Percentiles rank a stretch among this genome's conserved stretches.
These are phyloP conservation scores for Deroplatys truncata DNA, from an alignment of 2,888 invertebrate genomes.

Conservation along the genomic window DNA sequence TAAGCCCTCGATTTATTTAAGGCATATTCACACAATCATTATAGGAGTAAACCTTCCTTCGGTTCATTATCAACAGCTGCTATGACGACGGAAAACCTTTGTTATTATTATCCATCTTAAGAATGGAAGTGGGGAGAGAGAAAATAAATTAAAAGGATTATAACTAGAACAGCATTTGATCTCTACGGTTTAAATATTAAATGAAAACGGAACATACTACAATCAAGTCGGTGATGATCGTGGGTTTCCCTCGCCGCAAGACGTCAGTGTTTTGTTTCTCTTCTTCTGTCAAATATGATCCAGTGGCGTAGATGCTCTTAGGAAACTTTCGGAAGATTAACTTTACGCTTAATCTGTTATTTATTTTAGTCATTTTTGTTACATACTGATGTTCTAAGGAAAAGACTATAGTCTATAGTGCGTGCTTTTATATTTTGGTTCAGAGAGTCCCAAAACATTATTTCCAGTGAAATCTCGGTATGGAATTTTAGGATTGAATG, in stretches of 20 bases:
- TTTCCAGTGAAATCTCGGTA: too few species aligned
- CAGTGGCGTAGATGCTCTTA: neutral
- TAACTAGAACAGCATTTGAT: neutral
- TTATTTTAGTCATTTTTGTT: too few species aligned
- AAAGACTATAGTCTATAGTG: too few species aligned
- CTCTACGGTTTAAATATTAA: neutral
- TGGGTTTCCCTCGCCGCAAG: neutral
- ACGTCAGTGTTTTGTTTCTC: neutral
- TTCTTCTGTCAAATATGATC: neutral
- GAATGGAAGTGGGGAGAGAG: neutral
- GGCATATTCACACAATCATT: neutral
- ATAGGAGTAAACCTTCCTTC: neutral
- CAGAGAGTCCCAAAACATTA: too few species aligned
- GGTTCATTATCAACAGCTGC: neutral
- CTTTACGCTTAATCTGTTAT: too few species aligned
- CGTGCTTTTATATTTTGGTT: too few species aligned
- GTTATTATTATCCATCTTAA: neutral
- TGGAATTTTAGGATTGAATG: too few species aligned
- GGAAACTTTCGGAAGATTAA: too few species aligned
- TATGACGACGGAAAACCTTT: neutral
- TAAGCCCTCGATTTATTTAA: neutral
- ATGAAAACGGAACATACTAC: neutral
- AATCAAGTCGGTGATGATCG: neutral
- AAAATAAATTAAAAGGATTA: neutral
- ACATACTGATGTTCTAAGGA: too few species aligned